Percentiles rank a stretch among this genome's conserved stretches.
Evolutionary conservation across 2,113 vertebrate genomes (phyloP).

Genomic region (Puntigrus tetrazona): DNA sequence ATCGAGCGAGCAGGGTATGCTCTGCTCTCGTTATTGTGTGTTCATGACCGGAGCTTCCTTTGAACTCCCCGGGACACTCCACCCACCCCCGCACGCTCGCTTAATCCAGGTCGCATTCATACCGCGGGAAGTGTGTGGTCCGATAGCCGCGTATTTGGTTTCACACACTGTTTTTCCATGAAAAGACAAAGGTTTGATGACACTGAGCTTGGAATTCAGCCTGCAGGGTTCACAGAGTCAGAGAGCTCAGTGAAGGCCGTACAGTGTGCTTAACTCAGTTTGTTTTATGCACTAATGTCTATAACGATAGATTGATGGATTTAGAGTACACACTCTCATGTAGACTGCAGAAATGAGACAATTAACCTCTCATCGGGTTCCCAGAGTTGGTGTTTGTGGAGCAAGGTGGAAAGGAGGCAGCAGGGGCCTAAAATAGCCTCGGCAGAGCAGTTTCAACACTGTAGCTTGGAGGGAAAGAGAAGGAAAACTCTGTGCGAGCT

Average conservation of each 20-base stretch:
- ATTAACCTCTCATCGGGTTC: constrained; percentile 58
- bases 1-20: constrained; percentile 21
- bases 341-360: constrained; percentile 52
- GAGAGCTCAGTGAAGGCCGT: not conserved
- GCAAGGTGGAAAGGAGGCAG: constrained; percentile 60
- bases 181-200: constrained; percentile 29
- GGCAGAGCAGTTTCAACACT: constrained; percentile 17
- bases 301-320: constrained; percentile 37
- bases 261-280: not conserved
- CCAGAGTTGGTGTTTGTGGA: constrained; percentile 67
- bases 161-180: constrained; percentile 7
- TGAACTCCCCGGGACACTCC: constrained; percentile 53
- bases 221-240: not conserved
- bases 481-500: constrained; percentile 43
- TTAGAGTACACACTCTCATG: constrained; percentile 34
- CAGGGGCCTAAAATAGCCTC: constrained; percentile 64
- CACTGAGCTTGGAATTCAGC: not conserved
- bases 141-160: constrained; percentile 34
- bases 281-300: constrained; percentile 39
- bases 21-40: constrained; percentile 32
- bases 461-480: not conserved
- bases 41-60: constrained; percentile 33
- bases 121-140: constrained; percentile 58
- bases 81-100: constrained; percentile 45
- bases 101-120: constrained; percentile 49